Conservation (phyloP, 2,113 vertebrate genomes). For the Prunella himalayana region DNA sequence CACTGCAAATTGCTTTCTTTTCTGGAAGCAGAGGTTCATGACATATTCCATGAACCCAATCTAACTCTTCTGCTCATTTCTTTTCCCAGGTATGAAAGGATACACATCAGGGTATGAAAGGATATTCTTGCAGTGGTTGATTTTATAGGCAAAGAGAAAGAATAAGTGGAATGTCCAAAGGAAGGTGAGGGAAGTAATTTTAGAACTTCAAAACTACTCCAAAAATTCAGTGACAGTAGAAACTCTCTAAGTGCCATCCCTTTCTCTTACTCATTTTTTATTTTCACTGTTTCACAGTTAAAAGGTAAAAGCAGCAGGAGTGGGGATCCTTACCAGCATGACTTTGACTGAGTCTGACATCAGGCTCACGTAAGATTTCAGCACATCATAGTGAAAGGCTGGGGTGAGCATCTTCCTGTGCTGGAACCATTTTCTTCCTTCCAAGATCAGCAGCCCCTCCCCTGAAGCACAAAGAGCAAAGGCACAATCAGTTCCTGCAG, state of each 20-base stretch:
- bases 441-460: constrained; percentile 77
- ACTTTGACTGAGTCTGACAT: constrained; percentile 73
- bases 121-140: neutral
- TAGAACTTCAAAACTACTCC: neutral
- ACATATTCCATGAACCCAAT: neutral
- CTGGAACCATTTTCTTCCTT: constrained; percentile 83
- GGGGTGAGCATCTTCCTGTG: constrained; percentile 85
- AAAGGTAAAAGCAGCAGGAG: neutral
- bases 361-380: constrained; percentile 80
- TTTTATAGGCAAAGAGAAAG: neutral
- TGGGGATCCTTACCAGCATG: constrained; percentile 80
- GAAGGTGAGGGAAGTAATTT: neutral
- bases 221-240: neutral
- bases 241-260: neutral
- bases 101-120: neutral
- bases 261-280: neutral
- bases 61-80: neutral
- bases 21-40: neutral
- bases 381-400: constrained; percentile 86
- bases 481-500: neutral
- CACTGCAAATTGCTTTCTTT: neutral
- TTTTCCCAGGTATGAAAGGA: neutral
- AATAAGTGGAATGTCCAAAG: neutral
- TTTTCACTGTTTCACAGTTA: neutral
- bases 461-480: constrained; percentile 64